Evolutionary conservation across 2,888 invertebrate species (phyloP).

Genomic region (Corythucha ciliata): DNA sequence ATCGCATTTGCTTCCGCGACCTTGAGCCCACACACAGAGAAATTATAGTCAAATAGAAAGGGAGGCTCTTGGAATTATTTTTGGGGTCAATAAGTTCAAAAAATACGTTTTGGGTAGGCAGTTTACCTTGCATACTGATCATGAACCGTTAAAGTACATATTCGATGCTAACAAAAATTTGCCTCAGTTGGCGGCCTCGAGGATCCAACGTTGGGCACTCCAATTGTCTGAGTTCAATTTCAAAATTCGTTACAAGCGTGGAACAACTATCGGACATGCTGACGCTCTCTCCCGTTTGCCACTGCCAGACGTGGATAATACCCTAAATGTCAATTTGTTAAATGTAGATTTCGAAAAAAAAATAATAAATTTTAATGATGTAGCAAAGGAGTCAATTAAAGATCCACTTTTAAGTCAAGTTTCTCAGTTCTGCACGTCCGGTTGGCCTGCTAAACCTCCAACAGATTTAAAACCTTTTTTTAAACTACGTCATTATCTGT

Average conservation of each 20-base stretch:
- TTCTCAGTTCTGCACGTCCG: no score
- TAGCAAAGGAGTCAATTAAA: no score
- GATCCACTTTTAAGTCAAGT: no score
- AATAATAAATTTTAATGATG: no score
- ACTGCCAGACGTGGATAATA: no score
- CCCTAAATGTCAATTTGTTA: no score
- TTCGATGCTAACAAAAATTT: constrained; percentile 1
- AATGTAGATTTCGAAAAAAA: no score
- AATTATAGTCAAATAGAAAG: constrained; percentile 3
- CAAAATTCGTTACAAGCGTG: neutral
- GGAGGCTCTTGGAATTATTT: constrained; percentile 1
- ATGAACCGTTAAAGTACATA: constrained; percentile 3
- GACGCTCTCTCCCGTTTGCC: neutral
- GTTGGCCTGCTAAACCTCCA: no score
- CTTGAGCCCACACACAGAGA: neutral
- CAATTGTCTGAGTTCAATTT: neutral
- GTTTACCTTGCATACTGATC: constrained; percentile 1
- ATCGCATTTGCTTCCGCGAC: constrained; percentile 10
- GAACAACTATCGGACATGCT: neutral
- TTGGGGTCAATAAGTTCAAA: constrained; percentile 15
- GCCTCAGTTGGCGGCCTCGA: neutral
- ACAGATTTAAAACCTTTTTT: no score
- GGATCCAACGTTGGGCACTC: constrained; percentile 1
- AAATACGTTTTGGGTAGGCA: neutral
- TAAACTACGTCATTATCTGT: no score